phyloP scores from a whole-genome alignment of 1,140 invertebrate species.

The Euwallacea similis region DNA sequence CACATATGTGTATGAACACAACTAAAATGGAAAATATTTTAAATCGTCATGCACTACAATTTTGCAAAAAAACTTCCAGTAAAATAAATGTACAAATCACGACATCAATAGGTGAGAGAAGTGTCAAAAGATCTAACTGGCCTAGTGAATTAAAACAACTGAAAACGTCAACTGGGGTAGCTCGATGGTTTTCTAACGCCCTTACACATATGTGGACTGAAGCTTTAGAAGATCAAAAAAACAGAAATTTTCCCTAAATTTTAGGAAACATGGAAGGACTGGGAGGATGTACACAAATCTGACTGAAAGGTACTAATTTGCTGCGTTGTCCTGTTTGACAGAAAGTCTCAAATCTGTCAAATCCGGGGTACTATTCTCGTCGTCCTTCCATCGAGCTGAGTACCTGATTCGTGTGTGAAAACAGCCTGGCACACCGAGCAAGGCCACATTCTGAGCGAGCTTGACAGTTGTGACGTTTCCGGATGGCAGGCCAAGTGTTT shows the following conservation, averaged over 20 bases:
- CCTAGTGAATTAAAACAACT: conserved; percentile 7
- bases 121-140: conserved; percentile 20
- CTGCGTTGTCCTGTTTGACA: too few relatives aligned
- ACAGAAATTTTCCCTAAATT: conserved; percentile 35
- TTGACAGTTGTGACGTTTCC: conserved; percentile 84
- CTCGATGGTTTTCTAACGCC: conserved; percentile 25
- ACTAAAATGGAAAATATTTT: conserved; percentile 12
- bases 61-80: conserved; percentile 12
- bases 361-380: not conserved
- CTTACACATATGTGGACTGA: conserved; percentile 38
- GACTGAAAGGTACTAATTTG: not conserved
- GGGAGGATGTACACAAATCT: not conserved
- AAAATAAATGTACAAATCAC: conserved; percentile 17
- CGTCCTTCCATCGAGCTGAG: conserved; percentile 27
- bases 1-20: conserved; percentile 31
- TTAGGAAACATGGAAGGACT: conserved; percentile 3
- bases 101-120: conserved; percentile 29
- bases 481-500: conserved; percentile 92
- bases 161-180: conserved; percentile 26
- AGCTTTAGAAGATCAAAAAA: not conserved
- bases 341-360: not conserved
- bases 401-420: conserved; percentile 92
- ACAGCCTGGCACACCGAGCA: conserved; percentile 92
- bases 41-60: conserved; percentile 28
- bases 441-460: conserved; percentile 88